Percentiles rank a stretch among this genome's conserved stretches.
These are phyloP conservation scores for Hemicentrotus pulcherrimus DNA, from an alignment of 35 echinoderm and acorn worm genomes.

Conservation along the genomic window DNA sequence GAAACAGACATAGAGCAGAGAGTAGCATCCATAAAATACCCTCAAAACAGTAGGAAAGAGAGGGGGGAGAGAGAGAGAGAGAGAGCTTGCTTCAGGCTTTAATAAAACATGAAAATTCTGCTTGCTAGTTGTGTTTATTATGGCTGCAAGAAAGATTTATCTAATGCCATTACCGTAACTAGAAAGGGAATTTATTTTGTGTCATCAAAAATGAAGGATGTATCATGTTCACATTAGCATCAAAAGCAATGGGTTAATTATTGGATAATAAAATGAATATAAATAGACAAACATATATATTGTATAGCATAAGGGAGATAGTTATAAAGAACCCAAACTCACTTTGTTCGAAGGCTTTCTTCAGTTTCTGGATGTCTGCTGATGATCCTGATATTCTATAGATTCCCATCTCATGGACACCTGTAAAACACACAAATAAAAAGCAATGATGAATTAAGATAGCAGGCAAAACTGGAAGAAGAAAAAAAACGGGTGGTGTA, in stretches of 20 bases:
- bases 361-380: slow-evolving; percentile 85
- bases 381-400: slow-evolving; percentile 93
- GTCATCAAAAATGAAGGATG: background rate
- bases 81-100: too few relatives aligned
- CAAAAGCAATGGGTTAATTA: background rate
- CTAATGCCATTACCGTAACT: background rate
- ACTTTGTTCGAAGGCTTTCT: slow-evolving; percentile 96
- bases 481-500: too few relatives aligned
- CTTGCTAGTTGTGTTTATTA: too few relatives aligned
- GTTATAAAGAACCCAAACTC: slow-evolving; percentile 38
- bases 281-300: background rate
- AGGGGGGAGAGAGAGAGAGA: too few relatives aligned
- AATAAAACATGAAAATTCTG: too few relatives aligned
- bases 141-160: too few relatives aligned
- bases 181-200: background rate
- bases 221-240: background rate
- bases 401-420: slow-evolving; percentile 87
- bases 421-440: slow-evolving; percentile 52
- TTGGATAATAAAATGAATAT: background rate
- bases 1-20: too few relatives aligned
- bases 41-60: too few relatives aligned
- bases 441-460: background rate
- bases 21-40: too few relatives aligned
- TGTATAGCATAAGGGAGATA: background rate
- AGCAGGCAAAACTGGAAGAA: too few relatives aligned